A percentile compares a stretch with the other conserved stretches of the same genome.
These are phyloP conservation scores for Sternotherus odoratus DNA, from an alignment of 2,797 vertebrate genomes.

Conservation along the genomic window DNA sequence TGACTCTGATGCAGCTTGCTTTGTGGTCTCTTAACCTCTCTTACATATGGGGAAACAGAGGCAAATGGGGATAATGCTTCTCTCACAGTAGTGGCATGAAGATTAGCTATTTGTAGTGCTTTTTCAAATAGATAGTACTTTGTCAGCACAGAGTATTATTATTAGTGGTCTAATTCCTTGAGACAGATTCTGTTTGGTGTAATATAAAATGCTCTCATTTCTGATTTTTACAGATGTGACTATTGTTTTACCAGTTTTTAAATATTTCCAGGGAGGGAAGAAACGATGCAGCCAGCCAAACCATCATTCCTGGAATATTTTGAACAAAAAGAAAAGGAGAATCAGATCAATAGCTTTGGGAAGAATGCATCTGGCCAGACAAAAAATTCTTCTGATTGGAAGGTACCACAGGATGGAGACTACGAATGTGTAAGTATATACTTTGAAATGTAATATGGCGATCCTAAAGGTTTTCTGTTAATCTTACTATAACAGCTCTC, in stretches of 20 bases:
- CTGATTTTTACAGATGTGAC: constrained; percentile 18
- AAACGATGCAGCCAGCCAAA: constrained; percentile 89
- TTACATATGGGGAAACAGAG: background rate
- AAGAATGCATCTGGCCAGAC: constrained; percentile 80
- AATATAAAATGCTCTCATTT: constrained; percentile 12
- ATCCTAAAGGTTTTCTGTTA: constrained; percentile 46
- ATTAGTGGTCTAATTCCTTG: background rate
- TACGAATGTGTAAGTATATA: constrained; percentile 91
- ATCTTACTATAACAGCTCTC: constrained; percentile 74
- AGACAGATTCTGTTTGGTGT: background rate
- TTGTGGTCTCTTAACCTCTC: background rate
- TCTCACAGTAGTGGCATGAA: background rate
- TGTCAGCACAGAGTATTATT: background rate
- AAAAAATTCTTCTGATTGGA: constrained; percentile 88
- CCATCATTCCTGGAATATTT: constrained; percentile 97
- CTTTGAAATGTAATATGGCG: constrained; percentile 49
- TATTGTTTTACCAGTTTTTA: background rate
- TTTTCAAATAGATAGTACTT: background rate
- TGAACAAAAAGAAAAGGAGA: constrained; percentile 95
- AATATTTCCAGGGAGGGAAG: constrained; percentile 86
- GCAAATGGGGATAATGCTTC: background rate
- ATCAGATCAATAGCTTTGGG: constrained; percentile 85
- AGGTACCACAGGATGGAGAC: constrained; percentile 88
- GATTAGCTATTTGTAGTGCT: constrained; percentile 18
- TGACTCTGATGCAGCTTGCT: background rate